Evolutionary conservation across 2,888 invertebrate genomes (phyloP), one percentile per base, ranked within the genome.

Genomic region (Anoncus sp.): DNA sequence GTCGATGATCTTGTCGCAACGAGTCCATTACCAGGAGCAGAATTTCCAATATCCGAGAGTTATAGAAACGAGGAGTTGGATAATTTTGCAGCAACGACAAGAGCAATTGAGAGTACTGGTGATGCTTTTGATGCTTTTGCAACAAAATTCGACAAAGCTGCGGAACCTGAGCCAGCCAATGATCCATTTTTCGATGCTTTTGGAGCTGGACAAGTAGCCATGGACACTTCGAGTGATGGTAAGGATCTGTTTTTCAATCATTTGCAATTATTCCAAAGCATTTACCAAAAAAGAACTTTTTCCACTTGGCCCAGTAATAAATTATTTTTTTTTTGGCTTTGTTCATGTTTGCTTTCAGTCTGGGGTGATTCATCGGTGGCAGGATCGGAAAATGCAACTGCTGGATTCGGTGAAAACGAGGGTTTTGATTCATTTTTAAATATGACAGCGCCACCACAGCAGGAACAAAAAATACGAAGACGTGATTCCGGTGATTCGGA

Each of bases 51-150:
- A 2, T 74, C 43, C 47, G 85, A 85, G 1, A 66, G 66, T 20
- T 85, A 87, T 51, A 80, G 81, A 18, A 79, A 84, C 12, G 86
- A 85, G 3, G 85, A 87, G n/a, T 60, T 89, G 27, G 86, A 87
- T 43, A 82, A 84, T 35, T 87, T 90, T 31, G 82, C 85, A 0
- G 84, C 85, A 0, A 85, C 89, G n/a, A 86, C 87, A 1, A 86
- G 87, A 66, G 79, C 83, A 3, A 85, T 87, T 60, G 87, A 87
- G 71, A 83, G 81, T 20, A 86, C 86, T 7, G 93, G 93, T 0
- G 95, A 95, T 83, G 95, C 94, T 27, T 98, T 98, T 84, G 98
- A 98, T 90, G 97, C 97, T 0, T 98, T 98, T 85, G 95, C 97
- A 3, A 96, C 97, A 1, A 97, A 97, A 90, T 98, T 98, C 86